Evolutionary conservation across 2,797 vertebrate species (phyloP).

Genomic region (Heliangelus exortis): DNA sequence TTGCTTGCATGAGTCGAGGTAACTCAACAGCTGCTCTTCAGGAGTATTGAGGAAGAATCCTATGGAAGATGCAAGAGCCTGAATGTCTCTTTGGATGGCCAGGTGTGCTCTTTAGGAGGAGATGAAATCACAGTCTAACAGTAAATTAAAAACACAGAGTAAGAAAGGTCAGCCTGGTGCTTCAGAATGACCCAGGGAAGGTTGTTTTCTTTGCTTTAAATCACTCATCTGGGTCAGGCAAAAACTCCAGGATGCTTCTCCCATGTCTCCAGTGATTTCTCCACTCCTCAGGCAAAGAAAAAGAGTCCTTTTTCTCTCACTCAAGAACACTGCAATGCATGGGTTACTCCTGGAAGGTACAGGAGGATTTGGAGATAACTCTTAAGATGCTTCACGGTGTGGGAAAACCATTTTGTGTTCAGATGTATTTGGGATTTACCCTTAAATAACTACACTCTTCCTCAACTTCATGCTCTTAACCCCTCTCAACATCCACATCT

Average conservation of each 20-base stretch:
- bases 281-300: neutral
- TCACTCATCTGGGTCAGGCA: neutral
- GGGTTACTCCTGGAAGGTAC: neutral
- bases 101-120: neutral
- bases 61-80: neutral
- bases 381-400: neutral
- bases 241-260: neutral
- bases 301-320: neutral
- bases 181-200: neutral
- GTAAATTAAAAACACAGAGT: neutral
- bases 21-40: neutral
- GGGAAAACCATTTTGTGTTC: neutral
- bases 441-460: neutral
- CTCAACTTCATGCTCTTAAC: neutral
- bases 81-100: neutral
- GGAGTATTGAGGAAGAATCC: neutral
- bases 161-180: neutral
- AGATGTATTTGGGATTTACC: neutral
- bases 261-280: neutral
- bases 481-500: neutral
- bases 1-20: neutral
- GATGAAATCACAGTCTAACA: neutral
- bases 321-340: neutral
- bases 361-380: neutral
- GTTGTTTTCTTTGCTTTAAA: neutral